Evolutionary conservation across 2,888 invertebrate species (phyloP).

Genomic region (Deilephila porcellus): DNA sequence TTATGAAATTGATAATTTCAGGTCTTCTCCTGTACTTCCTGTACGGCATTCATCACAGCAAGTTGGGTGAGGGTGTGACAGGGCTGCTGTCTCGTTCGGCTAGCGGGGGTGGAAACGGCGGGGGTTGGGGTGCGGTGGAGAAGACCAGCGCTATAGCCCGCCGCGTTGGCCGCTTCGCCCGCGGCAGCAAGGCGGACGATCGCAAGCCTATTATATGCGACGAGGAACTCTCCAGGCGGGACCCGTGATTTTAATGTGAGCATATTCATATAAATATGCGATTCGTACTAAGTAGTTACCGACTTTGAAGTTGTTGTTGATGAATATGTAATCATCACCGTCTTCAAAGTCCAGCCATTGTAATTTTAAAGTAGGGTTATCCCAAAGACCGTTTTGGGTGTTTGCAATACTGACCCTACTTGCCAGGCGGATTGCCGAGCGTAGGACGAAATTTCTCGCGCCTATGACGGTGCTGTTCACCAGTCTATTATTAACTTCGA

Average conservation of each 20-base stretch:
- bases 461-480: too few species aligned
- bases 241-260: slow-evolving; percentile 66
- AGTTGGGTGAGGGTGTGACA: slow-evolving; percentile 87
- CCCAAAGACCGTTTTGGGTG: too few species aligned
- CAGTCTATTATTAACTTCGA: too few species aligned
- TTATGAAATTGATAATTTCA: slow-evolving; percentile 63
- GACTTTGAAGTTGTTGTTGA: too few species aligned
- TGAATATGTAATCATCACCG: too few species aligned
- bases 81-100: slow-evolving; percentile 72
- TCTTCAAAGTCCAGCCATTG: too few species aligned
- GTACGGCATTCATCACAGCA: slow-evolving; percentile 94
- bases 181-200: slow-evolving; percentile 72
- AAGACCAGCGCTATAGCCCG: slow-evolving; percentile 74
- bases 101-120: slow-evolving; percentile 67
- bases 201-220: slow-evolving; percentile 78
- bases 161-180: slow-evolving; percentile 69
- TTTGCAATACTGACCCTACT: too few species aligned
- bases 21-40: slow-evolving; percentile 92
- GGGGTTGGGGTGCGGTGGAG: slow-evolving; percentile 80
- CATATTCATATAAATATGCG: background rate
- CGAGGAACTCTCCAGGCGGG: slow-evolving; percentile 73
- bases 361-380: too few species aligned
- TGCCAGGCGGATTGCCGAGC: too few species aligned
- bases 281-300: too few species aligned
- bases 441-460: too few species aligned